Conservation (phyloP, 2,888 invertebrate genomes). For the Ormyrus nitidulus region DNA sequence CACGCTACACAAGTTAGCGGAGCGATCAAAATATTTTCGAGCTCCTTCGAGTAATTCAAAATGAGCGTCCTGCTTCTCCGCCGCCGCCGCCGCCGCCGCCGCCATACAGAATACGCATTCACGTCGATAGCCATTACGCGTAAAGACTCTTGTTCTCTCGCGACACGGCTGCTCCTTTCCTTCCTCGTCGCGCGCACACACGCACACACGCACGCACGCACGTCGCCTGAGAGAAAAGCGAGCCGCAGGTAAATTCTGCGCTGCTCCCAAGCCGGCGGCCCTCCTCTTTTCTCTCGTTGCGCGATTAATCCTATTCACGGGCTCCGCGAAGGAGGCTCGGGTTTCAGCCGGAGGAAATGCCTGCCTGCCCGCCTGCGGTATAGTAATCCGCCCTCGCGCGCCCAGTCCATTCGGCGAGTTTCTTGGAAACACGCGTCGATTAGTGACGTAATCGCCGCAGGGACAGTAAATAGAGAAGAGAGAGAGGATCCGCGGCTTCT, state of each 20-base stretch:
- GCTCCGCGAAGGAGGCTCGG: slow-evolving; percentile 54
- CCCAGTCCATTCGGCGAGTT: slow-evolving; percentile 36
- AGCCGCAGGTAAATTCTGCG: slow-evolving; percentile 31
- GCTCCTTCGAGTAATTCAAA: slow-evolving; percentile 12
- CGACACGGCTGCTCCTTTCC: slow-evolving; percentile 2
- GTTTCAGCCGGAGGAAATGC: slow-evolving; percentile 70
- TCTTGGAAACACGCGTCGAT: slow-evolving; percentile 54
- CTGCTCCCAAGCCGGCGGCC: not conserved
- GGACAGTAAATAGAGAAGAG: not conserved
- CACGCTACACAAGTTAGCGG: not conserved
- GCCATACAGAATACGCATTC: slow-evolving; percentile 23
- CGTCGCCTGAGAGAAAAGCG: not conserved
- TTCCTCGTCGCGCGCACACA: not conserved
- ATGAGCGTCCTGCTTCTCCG: not conserved
- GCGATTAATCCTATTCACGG: slow-evolving; percentile 55
- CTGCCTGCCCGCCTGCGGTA: slow-evolving; percentile 63
- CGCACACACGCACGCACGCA: too few species aligned
- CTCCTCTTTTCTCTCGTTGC: slow-evolving; percentile 56
- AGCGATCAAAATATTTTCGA: slow-evolving; percentile 48
- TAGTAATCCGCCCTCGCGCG: slow-evolving; percentile 45
- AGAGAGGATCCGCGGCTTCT: slow-evolving; percentile 14
- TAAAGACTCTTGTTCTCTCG: slow-evolving; percentile 17
- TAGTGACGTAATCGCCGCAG: slow-evolving; percentile 51
- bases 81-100: not conserved
- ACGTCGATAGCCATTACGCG: slow-evolving; percentile 44